These are phyloP conservation scores for Candoia aspera DNA, from an alignment of 2,113 vertebrate genomes.

Conservation along the genomic window DNA sequence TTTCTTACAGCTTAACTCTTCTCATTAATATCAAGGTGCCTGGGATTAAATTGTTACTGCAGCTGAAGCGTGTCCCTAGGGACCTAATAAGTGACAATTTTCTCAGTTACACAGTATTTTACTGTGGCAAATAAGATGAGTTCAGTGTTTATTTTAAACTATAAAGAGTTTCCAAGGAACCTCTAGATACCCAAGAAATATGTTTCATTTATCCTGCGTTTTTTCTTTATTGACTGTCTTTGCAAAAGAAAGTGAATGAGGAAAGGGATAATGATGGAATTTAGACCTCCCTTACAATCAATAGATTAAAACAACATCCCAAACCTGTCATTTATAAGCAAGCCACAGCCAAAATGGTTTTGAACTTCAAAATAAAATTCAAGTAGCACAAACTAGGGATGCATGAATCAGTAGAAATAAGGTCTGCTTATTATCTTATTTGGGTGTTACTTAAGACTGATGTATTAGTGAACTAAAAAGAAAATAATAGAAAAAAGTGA, in stretches of 20 bases:
- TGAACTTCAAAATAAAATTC: neutral
- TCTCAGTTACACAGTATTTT: neutral
- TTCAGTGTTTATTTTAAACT: conserved; percentile 17
- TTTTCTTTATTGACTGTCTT: conserved; percentile 12
- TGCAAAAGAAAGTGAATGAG: neutral
- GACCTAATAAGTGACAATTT: conserved; percentile 27
- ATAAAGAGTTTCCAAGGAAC: neutral
- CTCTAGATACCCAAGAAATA: neutral
- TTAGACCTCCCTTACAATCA: neutral
- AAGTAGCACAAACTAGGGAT: neutral
- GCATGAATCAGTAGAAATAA: neutral
- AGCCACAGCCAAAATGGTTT: neutral
- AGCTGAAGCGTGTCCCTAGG: neutral
- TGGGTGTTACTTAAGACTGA: neutral
- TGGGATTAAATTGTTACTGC: neutral
- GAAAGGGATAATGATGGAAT: neutral
- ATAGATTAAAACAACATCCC: conserved; percentile 4
- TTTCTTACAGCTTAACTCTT: neutral
- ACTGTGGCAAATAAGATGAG: neutral
- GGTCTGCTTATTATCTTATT: neutral
- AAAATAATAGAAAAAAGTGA: neutral
- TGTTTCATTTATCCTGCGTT: conserved; percentile 2
- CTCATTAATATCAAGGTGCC: conserved; percentile 24
- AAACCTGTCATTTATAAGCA: neutral
- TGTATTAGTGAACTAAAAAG: neutral